A percentile compares a stretch with the other conserved stretches of the same genome.
phyloP scores from a whole-genome alignment of 2,797 vertebrate species.

The Pristis pectinata region DNA sequence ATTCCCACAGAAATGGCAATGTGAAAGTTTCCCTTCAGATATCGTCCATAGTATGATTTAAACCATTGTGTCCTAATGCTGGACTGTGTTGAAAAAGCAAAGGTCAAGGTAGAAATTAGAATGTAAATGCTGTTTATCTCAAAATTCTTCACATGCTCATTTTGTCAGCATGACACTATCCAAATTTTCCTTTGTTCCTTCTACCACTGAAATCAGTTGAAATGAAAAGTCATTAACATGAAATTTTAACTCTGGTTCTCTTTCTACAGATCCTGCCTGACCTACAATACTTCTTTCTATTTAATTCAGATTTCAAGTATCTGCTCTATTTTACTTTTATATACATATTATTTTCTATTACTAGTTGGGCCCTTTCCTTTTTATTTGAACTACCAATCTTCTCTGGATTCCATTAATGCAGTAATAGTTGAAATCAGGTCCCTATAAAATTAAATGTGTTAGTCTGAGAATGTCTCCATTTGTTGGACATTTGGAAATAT shows the following conservation, averaged over 20 bases:
- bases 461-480: background rate
- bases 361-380: background rate
- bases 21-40: background rate
- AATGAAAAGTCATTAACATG: too few species aligned
- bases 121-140: background rate
- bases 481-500: background rate
- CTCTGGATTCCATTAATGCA: background rate
- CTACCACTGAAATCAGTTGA: background rate
- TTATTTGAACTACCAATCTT: background rate
- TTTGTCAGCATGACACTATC: background rate
- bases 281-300: too few species aligned
- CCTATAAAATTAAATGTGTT: background rate
- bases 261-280: too few species aligned
- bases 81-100: background rate
- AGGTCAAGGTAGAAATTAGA: background rate
- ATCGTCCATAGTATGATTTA: background rate
- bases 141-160: background rate
- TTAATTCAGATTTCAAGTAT: too few species aligned
- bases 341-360: background rate
- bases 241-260: too few species aligned
- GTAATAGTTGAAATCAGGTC: background rate
- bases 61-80: background rate
- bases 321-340: too few species aligned
- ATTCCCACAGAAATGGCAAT: background rate
- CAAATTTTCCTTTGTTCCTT: background rate